Base-by-base conservation (phyloP, 2,113 vertebrate species). In the Pontoporia blainvillei region DNA sequence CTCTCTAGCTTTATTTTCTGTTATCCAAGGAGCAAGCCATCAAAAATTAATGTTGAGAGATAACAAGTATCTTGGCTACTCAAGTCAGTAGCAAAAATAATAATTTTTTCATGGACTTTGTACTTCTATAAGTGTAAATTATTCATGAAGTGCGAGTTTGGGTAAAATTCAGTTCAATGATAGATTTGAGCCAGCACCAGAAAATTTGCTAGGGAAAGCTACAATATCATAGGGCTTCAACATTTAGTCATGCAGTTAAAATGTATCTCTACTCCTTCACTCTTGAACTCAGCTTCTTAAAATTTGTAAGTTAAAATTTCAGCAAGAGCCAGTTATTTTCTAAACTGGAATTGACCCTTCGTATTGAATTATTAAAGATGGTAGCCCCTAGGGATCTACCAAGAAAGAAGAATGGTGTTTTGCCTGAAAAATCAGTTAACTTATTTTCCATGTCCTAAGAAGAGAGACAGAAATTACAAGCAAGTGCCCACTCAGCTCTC, bases 21-120 rank as follows among this genome's bases (percentile, higher is more conserved):
- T 95, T 91, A 94, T 90, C 75, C 64, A 69, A 76, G 81, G 83
- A 93, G 52, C 15, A 95, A 91, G 54, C 52, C 54, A 96, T 96
- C 73, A 94, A 96, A 97, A 95, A 97, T 97, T 81, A 95, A 96
- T 96, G 71, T 73, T 46, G 66, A 91, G 52, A 82, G 86, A 97
- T 96, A 94, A 95, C 94, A 97, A 86, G 62, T 73, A 78, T 62
- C 86, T 90, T 57, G 39, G 23, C 49, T 83, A 67, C 78, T 96
- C 82, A 95, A 95, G 91, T 91, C 82, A 89, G 82, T 79, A 91
- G 87, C 87, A 96, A 95, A 93, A 98, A 94, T 91, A 96, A 96
- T 96, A 82, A 52, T 95, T 98, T 97, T 96, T 97, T 87, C 93
- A 93, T 96, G 72, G 81, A 72, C 78, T 91, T 90, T 46, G 3